Evolutionary conservation across 1,140 invertebrate genomes (phyloP).

Genomic region (Zeugodacus cucurbitae): DNA sequence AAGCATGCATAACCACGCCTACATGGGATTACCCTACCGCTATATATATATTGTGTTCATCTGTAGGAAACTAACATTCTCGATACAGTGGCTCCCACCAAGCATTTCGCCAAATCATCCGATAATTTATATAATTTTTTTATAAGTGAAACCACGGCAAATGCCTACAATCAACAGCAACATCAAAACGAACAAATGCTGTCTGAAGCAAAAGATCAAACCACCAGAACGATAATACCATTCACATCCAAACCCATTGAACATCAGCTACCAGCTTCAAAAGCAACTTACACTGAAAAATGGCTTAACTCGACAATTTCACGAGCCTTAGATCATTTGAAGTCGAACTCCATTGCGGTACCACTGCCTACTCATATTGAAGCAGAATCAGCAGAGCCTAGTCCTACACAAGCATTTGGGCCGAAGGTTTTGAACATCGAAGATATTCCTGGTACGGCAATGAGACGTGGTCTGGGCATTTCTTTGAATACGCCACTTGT

Average conservation of each 20-base stretch:
- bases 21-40: background rate
- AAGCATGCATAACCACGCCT: constrained; percentile 43
- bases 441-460: constrained; percentile 61
- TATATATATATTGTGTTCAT: background rate
- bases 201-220: background rate
- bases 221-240: background rate
- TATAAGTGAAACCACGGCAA: constrained; percentile 29
- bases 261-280: background rate
- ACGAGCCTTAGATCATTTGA: constrained; percentile 47
- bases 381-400: constrained; percentile 59
- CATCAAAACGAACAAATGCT: background rate
- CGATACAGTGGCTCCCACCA: background rate
- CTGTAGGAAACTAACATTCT: constrained; percentile 31
- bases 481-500: constrained; percentile 51
- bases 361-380: constrained; percentile 61
- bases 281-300: constrained; percentile 55
- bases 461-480: constrained; percentile 51
- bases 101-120: constrained; percentile 40
- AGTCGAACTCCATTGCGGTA: constrained; percentile 50
- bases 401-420: constrained; percentile 60
- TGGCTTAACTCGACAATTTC: constrained; percentile 57
- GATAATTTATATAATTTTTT: constrained; percentile 45
- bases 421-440: constrained; percentile 56
- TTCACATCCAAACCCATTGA: background rate
- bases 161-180: background rate